phyloP scores from a whole-genome alignment of 1,140 invertebrate genomes.

The Lepeophtheirus salmonis region DNA sequence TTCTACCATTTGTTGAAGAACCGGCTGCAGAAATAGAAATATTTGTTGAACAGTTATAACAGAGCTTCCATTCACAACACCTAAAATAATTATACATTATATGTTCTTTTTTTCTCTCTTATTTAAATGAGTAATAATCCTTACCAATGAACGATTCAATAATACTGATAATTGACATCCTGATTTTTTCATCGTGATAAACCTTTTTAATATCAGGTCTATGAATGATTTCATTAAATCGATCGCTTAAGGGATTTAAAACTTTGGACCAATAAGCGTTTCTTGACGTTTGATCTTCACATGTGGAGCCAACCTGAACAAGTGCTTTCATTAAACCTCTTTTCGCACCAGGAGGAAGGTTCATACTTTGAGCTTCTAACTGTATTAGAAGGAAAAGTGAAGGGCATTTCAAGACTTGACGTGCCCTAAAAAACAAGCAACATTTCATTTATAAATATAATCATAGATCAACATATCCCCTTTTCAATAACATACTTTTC shows the following conservation, averaged over 20 bases:
- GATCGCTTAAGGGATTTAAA: slow-evolving; percentile 38
- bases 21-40: slow-evolving; percentile 41
- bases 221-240: slow-evolving; percentile 36
- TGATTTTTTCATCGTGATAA: slow-evolving; percentile 38
- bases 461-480: slow-evolving; percentile 17
- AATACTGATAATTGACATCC: slow-evolving; percentile 39
- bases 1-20: slow-evolving; percentile 42
- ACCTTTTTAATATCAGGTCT: slow-evolving; percentile 36
- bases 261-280: slow-evolving; percentile 36
- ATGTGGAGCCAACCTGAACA: slow-evolving; percentile 30
- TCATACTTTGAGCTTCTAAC: neutral
- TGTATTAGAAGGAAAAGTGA: slow-evolving; percentile 5
- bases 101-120: neutral
- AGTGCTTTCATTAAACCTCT: slow-evolving; percentile 27
- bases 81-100: slow-evolving; percentile 25
- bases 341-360: slow-evolving; percentile 26
- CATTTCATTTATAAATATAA: slow-evolving; percentile 15
- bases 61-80: slow-evolving; percentile 38
- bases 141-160: slow-evolving; percentile 44
- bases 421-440: slow-evolving; percentile 11
- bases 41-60: slow-evolving; percentile 38
- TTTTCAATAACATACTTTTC: slow-evolving; percentile 33
- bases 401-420: slow-evolving; percentile 19
- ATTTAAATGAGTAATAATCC: neutral
- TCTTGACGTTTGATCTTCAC: slow-evolving; percentile 25